Base-by-base conservation (phyloP, 2,888 invertebrate genomes). In the Calliscelio sp. region DNA sequence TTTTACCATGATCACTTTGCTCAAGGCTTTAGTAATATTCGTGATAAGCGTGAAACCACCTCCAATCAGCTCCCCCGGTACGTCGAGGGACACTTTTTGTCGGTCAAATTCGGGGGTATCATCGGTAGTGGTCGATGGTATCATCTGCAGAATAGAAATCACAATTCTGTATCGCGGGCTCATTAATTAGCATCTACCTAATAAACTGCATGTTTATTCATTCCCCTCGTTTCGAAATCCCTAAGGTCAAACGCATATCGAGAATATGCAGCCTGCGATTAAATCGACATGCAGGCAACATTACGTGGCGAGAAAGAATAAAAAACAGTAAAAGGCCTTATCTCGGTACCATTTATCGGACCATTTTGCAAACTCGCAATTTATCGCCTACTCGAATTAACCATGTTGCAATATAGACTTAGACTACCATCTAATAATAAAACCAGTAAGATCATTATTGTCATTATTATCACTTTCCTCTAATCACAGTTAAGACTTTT, bases 1-100 rank as follows among this genome's bases (percentile, higher is more conserved):
- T 24, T 46, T 89, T 86, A 96, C 96, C 93, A 96, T 95, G 88
- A 96, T 95, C 79, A 95, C 94, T 89, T 95, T 95, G 41, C 95
- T 96, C 88, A 95, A 92, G 84, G 95, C 93, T 90, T 95, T 95
- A 92, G 96, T 96, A 88, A 96, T 93, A 87, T 94, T 94, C 88
- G 96, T 96, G 87, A 96, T 94, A 61, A 96, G 93, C 78, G 94
- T 95, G 92, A 96, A 96, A 90, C 95, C 95, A 14, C 95, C 94
- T 63, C 96, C 96, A 92, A 96, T 95, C 88, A 95, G 93, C 90
- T 93, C 94, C 83, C 95, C 94, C 82, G 96, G 96, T 88, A 96
- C 93, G 87, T 96, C 95, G 91, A 96, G 94, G 89, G 95, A 95
- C 85, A 96, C 96, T 73, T 89, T 93, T 28, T 86, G 91, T 61